A percentile compares a stretch with the other conserved stretches of the same genome.
Conservation (phyloP, 2,888 invertebrate genomes). For the Drosophila rubida region DNA sequence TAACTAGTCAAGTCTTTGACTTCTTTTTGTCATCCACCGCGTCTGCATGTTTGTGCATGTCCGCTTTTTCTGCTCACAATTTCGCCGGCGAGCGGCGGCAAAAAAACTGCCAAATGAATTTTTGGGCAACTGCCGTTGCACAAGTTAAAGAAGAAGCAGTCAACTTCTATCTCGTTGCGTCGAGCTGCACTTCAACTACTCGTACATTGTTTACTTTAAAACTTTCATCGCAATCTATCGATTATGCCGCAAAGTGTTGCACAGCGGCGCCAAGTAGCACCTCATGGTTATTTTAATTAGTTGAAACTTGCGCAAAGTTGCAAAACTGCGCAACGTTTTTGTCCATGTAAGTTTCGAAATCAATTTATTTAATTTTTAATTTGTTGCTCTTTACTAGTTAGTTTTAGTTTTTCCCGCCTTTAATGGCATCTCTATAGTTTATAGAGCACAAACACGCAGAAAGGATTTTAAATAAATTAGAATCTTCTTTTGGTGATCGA, state of each 20-base stretch:
- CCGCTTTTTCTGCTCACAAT: background rate
- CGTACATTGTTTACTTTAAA: too few relatives aligned
- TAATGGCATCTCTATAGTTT: background rate
- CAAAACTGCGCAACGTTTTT: background rate
- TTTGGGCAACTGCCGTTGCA: background rate
- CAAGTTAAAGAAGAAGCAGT: background rate
- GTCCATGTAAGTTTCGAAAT: background rate
- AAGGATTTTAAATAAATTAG: too few relatives aligned
- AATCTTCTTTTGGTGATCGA: too few relatives aligned
- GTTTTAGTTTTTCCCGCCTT: background rate
- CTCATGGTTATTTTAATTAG: constrained; percentile 1
- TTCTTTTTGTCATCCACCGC: background rate
- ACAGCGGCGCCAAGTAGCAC: background rate
- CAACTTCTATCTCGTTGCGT: background rate
- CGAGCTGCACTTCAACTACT: background rate
- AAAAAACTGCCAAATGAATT: background rate
- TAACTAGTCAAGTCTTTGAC: constrained; percentile 1
- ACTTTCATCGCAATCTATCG: background rate
- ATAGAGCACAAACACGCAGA: too few relatives aligned
- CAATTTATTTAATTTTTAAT: background rate
- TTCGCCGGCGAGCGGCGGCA: background rate
- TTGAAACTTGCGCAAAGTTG: background rate
- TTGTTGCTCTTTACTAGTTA: background rate
- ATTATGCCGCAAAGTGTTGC: background rate
- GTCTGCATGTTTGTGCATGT: background rate